phyloP scores from a whole-genome alignment of 2,113 vertebrate species.

The Leuciscus idus region DNA sequence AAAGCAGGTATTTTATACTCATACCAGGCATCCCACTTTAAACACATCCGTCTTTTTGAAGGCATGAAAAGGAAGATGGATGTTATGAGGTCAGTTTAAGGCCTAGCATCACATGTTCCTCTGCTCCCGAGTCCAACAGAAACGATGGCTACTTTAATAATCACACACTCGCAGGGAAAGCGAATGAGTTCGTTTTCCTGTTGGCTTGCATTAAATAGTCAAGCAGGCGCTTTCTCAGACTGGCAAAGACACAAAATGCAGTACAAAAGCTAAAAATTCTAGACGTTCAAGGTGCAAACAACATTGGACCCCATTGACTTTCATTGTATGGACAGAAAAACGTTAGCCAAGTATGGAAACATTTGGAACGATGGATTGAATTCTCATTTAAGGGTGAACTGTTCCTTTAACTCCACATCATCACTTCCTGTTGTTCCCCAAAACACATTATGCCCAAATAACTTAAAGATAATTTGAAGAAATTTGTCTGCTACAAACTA shows the following conservation, averaged over 20 bases:
- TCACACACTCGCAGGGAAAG: slow-evolving; percentile 35
- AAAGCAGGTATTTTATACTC: slow-evolving; percentile 51
- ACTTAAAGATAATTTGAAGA: not conserved
- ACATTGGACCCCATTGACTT: not conserved
- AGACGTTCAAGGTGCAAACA: not conserved
- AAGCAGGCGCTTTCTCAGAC: not conserved
- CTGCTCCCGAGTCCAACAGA: slow-evolving; percentile 49
- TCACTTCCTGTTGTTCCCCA: not conserved
- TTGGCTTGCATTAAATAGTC: not conserved
- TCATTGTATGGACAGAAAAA: not conserved
- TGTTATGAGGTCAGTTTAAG: slow-evolving; percentile 54
- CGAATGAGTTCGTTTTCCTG: not conserved
- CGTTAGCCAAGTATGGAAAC: not conserved
- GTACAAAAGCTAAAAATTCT: not conserved
- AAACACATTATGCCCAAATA: no score
- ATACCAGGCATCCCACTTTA: slow-evolving; percentile 41
- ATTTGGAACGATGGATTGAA: not conserved
- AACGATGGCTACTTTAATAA: slow-evolving; percentile 45
- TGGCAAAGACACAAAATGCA: not conserved
- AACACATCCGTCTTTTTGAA: slow-evolving; percentile 53
- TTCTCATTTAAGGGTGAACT: not conserved
- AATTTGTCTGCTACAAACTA: not conserved
- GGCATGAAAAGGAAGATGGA: slow-evolving; percentile 54
- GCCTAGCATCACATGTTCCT: slow-evolving; percentile 51
- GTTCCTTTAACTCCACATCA: not conserved